Evolutionary conservation across 2,888 invertebrate genomes (phyloP).

Genomic region (Gasteruption jaculator): DNA sequence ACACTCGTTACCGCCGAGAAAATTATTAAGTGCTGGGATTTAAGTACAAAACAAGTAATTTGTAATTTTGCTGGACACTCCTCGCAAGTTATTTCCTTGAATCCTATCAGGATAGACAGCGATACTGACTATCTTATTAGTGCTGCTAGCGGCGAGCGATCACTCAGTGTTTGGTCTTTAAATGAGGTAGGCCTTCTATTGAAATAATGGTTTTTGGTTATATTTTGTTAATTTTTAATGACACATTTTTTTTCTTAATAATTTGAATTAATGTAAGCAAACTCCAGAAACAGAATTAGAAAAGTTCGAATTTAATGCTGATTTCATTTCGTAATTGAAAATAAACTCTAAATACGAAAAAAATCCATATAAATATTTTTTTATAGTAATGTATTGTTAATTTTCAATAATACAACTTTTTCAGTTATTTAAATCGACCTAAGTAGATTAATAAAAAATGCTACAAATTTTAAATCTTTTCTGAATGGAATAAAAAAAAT

Average conservation of each 20-base stretch:
- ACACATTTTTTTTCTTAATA: conserved; percentile 3
- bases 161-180: conserved; percentile 55
- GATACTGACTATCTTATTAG: conserved; percentile 51
- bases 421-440: conserved; percentile 2
- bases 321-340: too few species aligned
- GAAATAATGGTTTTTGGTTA: not conserved
- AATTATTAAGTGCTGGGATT: conserved; percentile 63
- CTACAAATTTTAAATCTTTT: conserved; percentile 14
- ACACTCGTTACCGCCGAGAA: conserved; percentile 40
- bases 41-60: conserved; percentile 57
- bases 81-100: conserved; percentile 55
- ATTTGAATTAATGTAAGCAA: too few species aligned
- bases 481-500: too few species aligned
- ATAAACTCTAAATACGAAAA: too few species aligned
- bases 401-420: too few species aligned
- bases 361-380: too few species aligned
- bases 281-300: too few species aligned
- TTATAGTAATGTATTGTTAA: too few species aligned
- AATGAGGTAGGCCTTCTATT: conserved; percentile 37
- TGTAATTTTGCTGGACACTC: conserved; percentile 65
- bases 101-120: conserved; percentile 36
- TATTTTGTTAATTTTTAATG: conserved; percentile 1
- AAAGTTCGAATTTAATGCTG: too few species aligned
- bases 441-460: conserved; percentile 9
- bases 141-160: conserved; percentile 52